Percentiles rank a stretch among this genome's conserved stretches.
phyloP scores from a whole-genome alignment of 2,888 invertebrate species.

The Lucinisca nassula region DNA sequence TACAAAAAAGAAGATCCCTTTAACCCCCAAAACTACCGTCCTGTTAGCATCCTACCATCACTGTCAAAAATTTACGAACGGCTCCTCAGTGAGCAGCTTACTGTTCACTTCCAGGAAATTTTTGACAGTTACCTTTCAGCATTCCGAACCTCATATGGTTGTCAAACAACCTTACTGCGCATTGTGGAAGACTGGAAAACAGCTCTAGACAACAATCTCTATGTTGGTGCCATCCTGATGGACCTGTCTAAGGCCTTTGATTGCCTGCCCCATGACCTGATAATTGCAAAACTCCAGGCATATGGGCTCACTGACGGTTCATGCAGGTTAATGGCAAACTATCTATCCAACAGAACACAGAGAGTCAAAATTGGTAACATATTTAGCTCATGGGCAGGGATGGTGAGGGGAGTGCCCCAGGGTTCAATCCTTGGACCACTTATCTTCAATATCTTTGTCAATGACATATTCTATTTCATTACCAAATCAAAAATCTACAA shows the following conservation, averaged over 20 bases:
- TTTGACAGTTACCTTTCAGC: constrained; percentile 23
- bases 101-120: constrained; percentile 9
- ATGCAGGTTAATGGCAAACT: neutral
- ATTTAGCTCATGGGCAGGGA: no score
- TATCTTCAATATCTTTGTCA: neutral
- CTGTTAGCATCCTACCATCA: constrained; percentile 27
- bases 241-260: neutral
- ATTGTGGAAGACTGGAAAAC: neutral
- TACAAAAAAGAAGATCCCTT: constrained; percentile 42
- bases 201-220: neutral
- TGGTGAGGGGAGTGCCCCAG: no score
- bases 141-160: constrained; percentile 17
- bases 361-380: neutral
- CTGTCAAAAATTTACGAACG: constrained; percentile 25
- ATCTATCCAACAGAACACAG: neutral
- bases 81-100: constrained; percentile 21
- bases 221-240: constrained; percentile 3
- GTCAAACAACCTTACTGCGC: constrained; percentile 31
- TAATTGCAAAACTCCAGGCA: neutral
- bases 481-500: neutral
- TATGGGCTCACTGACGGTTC: constrained; percentile 6
- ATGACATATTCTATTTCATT: neutral
- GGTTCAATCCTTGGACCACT: neutral
- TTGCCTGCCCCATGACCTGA: neutral
- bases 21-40: constrained; percentile 28